phyloP scores from a whole-genome alignment of 2,888 invertebrate species.

The Coremacera marginata region DNA sequence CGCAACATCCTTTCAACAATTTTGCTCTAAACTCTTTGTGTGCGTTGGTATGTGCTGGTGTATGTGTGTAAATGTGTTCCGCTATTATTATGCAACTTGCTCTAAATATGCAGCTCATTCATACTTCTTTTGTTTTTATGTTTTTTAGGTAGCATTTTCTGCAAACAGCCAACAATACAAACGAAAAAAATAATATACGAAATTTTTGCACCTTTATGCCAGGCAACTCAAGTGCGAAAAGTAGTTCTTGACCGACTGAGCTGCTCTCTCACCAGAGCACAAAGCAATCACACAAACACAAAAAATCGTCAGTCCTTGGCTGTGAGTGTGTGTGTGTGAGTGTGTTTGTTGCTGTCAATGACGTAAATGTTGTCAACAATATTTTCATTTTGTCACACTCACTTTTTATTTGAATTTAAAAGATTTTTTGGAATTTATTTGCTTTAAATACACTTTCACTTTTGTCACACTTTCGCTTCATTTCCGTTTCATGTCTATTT shows the following conservation, averaged over 20 bases:
- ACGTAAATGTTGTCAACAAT: slow-evolving; percentile 15
- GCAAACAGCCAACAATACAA: not conserved
- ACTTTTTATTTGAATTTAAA: not conserved
- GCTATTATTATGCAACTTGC: slow-evolving; percentile 23
- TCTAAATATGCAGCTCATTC: slow-evolving; percentile 15
- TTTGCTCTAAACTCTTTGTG: not conserved
- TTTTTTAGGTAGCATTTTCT: not conserved
- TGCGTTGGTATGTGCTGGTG: not conserved
- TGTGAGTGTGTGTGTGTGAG: not conserved
- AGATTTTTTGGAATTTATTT: not conserved
- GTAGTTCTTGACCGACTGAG: slow-evolving; percentile 36
- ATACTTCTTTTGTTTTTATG: not conserved
- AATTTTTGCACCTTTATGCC: slow-evolving; percentile 16
- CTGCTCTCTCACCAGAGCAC: not conserved
- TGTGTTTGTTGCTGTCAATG: slow-evolving; percentile 2
- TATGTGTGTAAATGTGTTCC: slow-evolving; percentile 14
- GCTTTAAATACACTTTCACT: not conserved
- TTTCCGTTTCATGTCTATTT: not conserved
- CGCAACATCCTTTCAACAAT: not conserved
- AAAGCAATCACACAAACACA: not conserved
- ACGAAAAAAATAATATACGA: not conserved
- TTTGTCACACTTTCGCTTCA: not conserved
- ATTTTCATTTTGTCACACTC: not conserved
- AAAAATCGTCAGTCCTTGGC: not conserved
- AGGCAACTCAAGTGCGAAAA: slow-evolving; percentile 23